A percentile compares a stretch with the other conserved stretches of the same genome.
Conservation (phyloP, 2,797 vertebrate genomes). For the Muscicapa comitata region DNA sequence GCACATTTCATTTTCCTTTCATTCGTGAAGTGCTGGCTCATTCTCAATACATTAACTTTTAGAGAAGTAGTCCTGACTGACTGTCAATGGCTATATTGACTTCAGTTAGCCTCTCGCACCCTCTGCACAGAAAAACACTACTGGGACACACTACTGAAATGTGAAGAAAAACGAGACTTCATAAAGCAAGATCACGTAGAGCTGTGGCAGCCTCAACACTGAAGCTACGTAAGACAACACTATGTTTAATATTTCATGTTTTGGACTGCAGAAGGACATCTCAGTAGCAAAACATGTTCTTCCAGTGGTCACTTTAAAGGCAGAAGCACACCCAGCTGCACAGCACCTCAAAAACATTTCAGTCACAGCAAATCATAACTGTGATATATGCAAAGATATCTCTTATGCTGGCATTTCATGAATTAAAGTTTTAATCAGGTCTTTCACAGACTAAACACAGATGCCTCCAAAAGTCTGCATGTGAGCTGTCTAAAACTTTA, state of each 20-base stretch:
- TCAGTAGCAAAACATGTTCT: constrained; percentile 45
- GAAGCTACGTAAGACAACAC: constrained; percentile 16
- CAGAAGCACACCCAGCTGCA: background rate
- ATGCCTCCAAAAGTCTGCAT: constrained; percentile 30
- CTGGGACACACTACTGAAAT: constrained; percentile 38
- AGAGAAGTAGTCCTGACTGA: constrained; percentile 60
- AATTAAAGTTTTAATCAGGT: constrained; percentile 65
- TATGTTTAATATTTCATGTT: constrained; percentile 40
- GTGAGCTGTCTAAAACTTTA: constrained; percentile 61
- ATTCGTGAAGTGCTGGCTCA: constrained; percentile 55
- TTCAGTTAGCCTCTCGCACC: constrained; percentile 35
- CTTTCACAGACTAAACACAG: constrained; percentile 40
- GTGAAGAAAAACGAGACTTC: background rate
- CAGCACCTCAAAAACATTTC: constrained; percentile 22
- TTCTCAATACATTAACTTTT: constrained; percentile 61
- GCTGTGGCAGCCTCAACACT: background rate
- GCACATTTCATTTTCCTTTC: constrained; percentile 35
- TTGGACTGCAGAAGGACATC: constrained; percentile 15
- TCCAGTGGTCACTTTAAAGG: constrained; percentile 18
- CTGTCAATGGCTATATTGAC: constrained; percentile 45
- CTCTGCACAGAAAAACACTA: constrained; percentile 28
- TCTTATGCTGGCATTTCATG: constrained; percentile 5
- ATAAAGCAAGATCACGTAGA: background rate
- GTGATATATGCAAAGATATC: background rate
- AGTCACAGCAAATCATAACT: constrained; percentile 16